Evolutionary conservation across 2,113 vertebrate species (phyloP).

Genomic region (Chlorodrepanis virens): DNA sequence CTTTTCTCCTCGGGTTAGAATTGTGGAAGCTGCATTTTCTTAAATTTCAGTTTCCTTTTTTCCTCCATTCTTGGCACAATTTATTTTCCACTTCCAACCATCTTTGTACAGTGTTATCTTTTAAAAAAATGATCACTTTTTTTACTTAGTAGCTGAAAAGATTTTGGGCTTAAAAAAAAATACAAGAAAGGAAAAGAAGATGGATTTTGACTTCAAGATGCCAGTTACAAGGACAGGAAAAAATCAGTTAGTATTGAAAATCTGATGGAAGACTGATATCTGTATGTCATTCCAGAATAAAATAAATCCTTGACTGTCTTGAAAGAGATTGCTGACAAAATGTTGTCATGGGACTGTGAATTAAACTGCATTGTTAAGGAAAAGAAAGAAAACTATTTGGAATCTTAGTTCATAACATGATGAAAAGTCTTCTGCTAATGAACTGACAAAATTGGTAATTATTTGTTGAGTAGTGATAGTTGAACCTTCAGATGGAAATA

Average conservation of each 20-base stretch:
- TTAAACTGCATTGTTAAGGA: not conserved
- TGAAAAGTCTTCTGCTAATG: not conserved
- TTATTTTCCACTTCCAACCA: not conserved
- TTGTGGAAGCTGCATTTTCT: not conserved
- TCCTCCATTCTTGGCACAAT: not conserved
- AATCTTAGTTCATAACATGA: not conserved
- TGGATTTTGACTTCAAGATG: not conserved
- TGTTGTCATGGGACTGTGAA: not conserved
- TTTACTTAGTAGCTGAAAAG: not conserved
- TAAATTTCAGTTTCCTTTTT: not conserved
- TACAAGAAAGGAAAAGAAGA: not conserved
- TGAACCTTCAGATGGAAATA: not conserved
- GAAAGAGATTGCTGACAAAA: not conserved
- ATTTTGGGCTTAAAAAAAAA: not conserved
- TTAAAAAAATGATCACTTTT: not conserved
- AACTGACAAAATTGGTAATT: not conserved
- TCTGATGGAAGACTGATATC: not conserved
- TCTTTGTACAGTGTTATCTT: not conserved
- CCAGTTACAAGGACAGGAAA: not conserved
- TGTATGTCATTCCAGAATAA: not conserved
- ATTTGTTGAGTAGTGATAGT: not conserved
- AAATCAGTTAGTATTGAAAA: not conserved
- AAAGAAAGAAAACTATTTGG: not conserved
- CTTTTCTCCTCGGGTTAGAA: not conserved
- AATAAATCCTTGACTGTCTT: not conserved